These are phyloP conservation scores for Pollenia labialis DNA, from an alignment of 2,888 invertebrate genomes.

Conservation along the genomic window DNA sequence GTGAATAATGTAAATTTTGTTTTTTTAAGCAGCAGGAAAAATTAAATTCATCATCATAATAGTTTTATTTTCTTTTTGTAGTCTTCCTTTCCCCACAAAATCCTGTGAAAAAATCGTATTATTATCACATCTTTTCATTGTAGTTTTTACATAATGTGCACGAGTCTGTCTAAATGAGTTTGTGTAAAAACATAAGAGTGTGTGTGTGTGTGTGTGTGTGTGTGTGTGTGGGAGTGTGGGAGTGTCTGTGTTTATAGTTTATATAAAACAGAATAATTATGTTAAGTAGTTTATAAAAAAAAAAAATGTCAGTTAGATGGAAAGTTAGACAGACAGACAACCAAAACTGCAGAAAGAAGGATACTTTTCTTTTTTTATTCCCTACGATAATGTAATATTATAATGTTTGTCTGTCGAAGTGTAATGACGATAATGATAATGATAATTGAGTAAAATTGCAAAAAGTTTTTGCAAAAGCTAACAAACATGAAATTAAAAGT, in stretches of 20 bases:
- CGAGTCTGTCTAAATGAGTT: conserved; percentile 11
- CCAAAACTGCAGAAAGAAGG: not conserved
- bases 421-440: conserved; percentile 32
- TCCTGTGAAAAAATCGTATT: conserved; percentile 50
- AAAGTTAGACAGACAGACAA: not conserved
- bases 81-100: not conserved
- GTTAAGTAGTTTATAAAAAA: conserved; percentile 64
- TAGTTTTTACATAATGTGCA: conserved; percentile 19
- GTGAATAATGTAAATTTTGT: conserved; percentile 5
- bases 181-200: not conserved
- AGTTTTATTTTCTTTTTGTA: not conserved
- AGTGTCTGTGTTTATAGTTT: not conserved
- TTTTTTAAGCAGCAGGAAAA: conserved; percentile 19
- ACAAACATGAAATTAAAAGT: not conserved
- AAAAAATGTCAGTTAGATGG: conserved; percentile 42
- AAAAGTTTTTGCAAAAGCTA: conserved; percentile 2
- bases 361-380: conserved; percentile 24
- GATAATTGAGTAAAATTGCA: conserved; percentile 29
- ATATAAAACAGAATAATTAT: conserved; percentile 66
- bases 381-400: conserved; percentile 43
- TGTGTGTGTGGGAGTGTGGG: not conserved
- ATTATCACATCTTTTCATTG: conserved; percentile 37
- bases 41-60: conserved; percentile 36
- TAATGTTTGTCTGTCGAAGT: conserved; percentile 4
- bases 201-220: not conserved